Evolutionary conservation across 2,888 invertebrate species (phyloP).

Genomic region (Sussaba pulchella): DNA sequence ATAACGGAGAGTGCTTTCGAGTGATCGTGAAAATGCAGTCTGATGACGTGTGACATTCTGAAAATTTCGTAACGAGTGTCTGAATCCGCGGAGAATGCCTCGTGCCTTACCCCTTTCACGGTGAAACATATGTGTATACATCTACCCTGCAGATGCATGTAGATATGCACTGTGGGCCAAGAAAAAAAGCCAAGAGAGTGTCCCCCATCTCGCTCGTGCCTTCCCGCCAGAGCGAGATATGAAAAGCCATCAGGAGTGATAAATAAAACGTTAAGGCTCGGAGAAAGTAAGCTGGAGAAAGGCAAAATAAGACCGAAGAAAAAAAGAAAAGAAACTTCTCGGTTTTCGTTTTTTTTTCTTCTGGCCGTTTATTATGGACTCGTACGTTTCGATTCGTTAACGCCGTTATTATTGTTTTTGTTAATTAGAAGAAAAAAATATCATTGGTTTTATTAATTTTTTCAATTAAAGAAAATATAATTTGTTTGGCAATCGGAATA

Average conservation of each 20-base stretch:
- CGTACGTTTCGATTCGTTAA: slow-evolving; percentile 1
- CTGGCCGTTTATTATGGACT: not conserved
- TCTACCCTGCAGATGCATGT: not conserved
- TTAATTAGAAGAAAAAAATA: not conserved
- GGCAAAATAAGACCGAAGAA: slow-evolving; percentile 34
- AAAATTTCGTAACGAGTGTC: too few relatives aligned
- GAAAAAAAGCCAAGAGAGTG: slow-evolving; percentile 21
- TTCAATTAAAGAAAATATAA: slow-evolving; percentile 5
- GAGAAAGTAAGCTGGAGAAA: slow-evolving; percentile 57
- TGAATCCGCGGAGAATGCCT: too few relatives aligned
- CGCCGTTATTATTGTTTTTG: not conserved
- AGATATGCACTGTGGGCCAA: not conserved
- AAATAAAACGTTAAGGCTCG: slow-evolving; percentile 81
- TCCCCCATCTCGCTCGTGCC: not conserved
- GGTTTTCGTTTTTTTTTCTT: not conserved
- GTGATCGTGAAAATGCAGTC: too few relatives aligned
- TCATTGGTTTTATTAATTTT: not conserved
- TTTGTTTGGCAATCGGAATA: slow-evolving; percentile 38
- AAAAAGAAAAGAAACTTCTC: slow-evolving; percentile 24
- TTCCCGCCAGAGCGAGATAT: slow-evolving; percentile 39
- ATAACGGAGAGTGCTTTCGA: too few relatives aligned
- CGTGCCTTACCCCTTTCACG: too few relatives aligned
- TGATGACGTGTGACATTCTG: too few relatives aligned
- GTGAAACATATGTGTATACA: too few relatives aligned
- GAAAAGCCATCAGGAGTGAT: slow-evolving; percentile 81